A percentile compares a stretch with the other conserved stretches of the same genome.
These are phyloP conservation scores for Uropetala carovei DNA, from an alignment of 2,888 invertebrate genomes.

Conservation along the genomic window DNA sequence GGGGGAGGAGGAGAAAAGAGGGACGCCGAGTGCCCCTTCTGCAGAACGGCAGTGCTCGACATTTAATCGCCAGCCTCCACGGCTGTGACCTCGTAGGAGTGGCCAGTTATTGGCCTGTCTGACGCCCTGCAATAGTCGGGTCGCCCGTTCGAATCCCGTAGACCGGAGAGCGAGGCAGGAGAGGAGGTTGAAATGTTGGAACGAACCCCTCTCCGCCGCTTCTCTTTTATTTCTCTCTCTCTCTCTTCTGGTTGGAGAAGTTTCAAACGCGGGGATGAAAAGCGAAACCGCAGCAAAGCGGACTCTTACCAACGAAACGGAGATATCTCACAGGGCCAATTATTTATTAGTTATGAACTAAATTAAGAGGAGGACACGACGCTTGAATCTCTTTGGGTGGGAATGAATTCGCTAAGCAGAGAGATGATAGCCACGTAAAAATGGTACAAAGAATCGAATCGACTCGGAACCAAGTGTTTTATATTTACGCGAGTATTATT, in stretches of 20 bases:
- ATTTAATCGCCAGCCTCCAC: slow-evolving; percentile 45
- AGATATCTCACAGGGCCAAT: not conserved
- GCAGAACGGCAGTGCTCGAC: slow-evolving; percentile 18
- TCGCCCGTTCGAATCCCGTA: slow-evolving; percentile 34
- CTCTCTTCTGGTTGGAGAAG: not conserved
- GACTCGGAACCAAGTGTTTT: too few relatives aligned
- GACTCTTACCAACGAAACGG: not conserved
- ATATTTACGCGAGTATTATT: too few relatives aligned
- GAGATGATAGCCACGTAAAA: too few relatives aligned
- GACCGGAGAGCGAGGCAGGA: not conserved
- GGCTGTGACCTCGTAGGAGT: slow-evolving; percentile 15
- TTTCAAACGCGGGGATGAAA: not conserved
- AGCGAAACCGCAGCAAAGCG: not conserved
- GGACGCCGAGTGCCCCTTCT: not conserved
- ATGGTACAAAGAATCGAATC: too few relatives aligned
- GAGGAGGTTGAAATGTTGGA: not conserved
- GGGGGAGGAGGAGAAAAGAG: not conserved
- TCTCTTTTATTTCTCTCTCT: not conserved
- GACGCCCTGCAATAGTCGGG: slow-evolving; percentile 24
- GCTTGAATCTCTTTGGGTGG: too few relatives aligned
- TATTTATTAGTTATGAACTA: too few relatives aligned
- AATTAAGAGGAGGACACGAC: too few relatives aligned
- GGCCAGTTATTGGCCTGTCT: slow-evolving; percentile 21
- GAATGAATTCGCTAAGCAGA: too few relatives aligned
- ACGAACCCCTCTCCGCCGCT: not conserved